Evolutionary conservation across 2,797 vertebrate species (phyloP).

Genomic region (Pelodytes ibericus): DNA sequence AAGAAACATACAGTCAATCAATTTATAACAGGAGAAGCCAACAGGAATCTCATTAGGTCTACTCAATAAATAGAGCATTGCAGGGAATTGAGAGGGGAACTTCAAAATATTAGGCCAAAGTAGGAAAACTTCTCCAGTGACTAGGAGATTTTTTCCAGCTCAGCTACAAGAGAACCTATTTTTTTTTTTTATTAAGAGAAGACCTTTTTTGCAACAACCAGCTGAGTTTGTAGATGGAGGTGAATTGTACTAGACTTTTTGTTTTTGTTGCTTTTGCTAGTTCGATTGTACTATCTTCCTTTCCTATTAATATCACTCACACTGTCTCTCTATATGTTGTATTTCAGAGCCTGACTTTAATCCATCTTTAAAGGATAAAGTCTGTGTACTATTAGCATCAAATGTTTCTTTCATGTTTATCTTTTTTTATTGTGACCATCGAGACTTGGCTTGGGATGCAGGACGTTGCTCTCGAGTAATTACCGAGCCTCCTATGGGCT

Average conservation of each 20-base stretch:
- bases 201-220: constrained; percentile 1
- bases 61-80: too few relatives aligned
- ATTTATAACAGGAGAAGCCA: too few relatives aligned
- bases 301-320: constrained; percentile 26
- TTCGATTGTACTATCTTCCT: constrained; percentile 9
- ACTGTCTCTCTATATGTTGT: not conserved
- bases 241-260: not conserved
- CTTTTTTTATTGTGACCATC: not conserved
- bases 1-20: too few relatives aligned
- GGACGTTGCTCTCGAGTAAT: not conserved
- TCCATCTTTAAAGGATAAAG: not conserved
- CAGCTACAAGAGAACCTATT: too few relatives aligned
- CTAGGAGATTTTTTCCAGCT: too few relatives aligned
- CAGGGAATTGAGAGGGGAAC: too few relatives aligned
- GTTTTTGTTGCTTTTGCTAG: not conserved
- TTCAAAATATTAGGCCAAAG: too few relatives aligned
- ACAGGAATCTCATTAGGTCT: too few relatives aligned
- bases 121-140: too few relatives aligned
- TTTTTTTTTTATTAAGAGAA: too few relatives aligned
- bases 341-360: not conserved
- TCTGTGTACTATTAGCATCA: not conserved
- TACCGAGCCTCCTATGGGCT: not conserved
- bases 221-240: constrained; percentile 21
- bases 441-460: not conserved
- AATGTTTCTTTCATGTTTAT: constrained; percentile 5